Evolutionary conservation across 1,140 invertebrate genomes (phyloP).

Genomic region (Steinernema feltiae): DNA sequence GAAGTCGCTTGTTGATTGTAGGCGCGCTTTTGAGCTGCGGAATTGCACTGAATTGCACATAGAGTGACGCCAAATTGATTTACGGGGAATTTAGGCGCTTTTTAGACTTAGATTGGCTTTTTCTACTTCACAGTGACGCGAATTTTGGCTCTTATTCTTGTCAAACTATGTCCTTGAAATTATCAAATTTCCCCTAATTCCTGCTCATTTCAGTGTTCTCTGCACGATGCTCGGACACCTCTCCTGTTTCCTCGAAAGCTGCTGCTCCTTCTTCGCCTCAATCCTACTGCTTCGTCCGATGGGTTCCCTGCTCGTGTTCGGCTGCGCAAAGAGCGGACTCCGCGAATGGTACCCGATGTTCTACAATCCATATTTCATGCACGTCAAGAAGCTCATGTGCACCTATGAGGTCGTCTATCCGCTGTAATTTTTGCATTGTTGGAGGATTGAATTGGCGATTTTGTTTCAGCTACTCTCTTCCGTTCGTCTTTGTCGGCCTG

Average conservation of each 20-base stretch:
- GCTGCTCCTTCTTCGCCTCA: background rate
- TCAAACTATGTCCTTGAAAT: too few species aligned
- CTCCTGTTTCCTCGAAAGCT: conserved; percentile 6
- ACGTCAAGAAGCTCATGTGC: background rate
- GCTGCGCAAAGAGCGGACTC: background rate
- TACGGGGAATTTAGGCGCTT: too few species aligned
- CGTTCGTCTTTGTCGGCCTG: background rate
- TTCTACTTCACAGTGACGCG: too few species aligned
- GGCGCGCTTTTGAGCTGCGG: too few species aligned
- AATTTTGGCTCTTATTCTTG: too few species aligned
- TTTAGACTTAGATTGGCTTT: too few species aligned
- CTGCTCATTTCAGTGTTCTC: background rate
- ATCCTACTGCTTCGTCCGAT: background rate
- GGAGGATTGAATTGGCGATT: background rate
- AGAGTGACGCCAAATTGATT: too few species aligned
- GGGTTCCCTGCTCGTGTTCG: background rate
- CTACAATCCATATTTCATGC: background rate
- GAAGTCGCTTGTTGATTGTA: too few species aligned
- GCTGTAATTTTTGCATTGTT: background rate
- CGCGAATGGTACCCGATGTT: conserved; percentile 5
- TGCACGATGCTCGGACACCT: background rate
- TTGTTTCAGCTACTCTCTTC: background rate
- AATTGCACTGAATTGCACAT: too few species aligned
- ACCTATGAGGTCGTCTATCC: background rate
- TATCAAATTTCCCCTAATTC: background rate